These are phyloP conservation scores for Pollicipes pollicipes DNA, from an alignment of 1,140 invertebrate genomes.

Conservation along the genomic window DNA sequence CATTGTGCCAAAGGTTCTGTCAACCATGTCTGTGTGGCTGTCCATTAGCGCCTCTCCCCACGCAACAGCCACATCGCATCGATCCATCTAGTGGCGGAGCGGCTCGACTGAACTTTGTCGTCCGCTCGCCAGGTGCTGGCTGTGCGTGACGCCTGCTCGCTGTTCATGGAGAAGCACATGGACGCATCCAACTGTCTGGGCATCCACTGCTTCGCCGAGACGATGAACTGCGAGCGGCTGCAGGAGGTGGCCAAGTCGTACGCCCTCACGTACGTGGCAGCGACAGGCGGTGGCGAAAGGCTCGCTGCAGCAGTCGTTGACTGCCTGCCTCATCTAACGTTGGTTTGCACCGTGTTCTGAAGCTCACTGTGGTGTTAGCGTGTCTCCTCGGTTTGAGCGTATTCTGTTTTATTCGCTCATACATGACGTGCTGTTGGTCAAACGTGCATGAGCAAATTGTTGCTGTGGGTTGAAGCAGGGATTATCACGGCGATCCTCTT, in stretches of 20 bases:
- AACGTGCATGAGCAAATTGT: too few species aligned
- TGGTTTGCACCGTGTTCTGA: too few species aligned
- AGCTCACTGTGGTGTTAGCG: too few species aligned
- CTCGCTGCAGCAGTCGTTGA: too few species aligned
- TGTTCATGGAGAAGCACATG: conserved; percentile 36
- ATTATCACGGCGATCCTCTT: too few species aligned
- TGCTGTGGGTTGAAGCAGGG: too few species aligned
- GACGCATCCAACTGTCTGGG: conserved; percentile 37
- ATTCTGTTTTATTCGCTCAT: too few species aligned
- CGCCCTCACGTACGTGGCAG: conserved; percentile 19
- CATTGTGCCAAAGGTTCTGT: too few species aligned
- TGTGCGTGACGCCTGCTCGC: conserved; percentile 34
- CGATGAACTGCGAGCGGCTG: conserved; percentile 33
- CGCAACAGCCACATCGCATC: conserved; percentile 35
- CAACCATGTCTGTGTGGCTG: conserved; percentile 31
- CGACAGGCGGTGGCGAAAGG: background rate
- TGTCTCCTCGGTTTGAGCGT: too few species aligned
- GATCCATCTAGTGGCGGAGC: conserved; percentile 38
- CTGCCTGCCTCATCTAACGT: too few species aligned
- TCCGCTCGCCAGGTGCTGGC: conserved; percentile 34
- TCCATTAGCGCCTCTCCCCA: conserved; percentile 35
- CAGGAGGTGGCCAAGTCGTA: conserved; percentile 30
- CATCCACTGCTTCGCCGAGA: conserved; percentile 39
- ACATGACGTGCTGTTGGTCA: too few species aligned
- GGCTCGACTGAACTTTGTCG: conserved; percentile 30